Conservation (phyloP, 2,797 vertebrate species). For the Leuciscus waleckii region DNA sequence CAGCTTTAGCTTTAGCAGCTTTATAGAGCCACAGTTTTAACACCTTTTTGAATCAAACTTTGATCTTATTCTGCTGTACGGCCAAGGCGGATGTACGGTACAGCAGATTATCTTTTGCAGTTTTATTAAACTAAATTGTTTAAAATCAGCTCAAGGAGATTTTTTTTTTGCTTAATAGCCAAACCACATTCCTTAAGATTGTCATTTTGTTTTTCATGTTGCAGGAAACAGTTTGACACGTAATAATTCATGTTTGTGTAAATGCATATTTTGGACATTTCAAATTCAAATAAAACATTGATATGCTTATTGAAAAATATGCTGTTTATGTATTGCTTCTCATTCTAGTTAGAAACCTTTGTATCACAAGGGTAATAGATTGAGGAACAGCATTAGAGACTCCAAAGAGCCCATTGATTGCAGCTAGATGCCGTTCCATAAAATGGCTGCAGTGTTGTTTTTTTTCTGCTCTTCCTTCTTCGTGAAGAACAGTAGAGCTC, state of each 20-base stretch:
- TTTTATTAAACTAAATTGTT: not conserved
- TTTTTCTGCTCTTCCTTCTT: constrained; percentile 65
- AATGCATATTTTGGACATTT: not conserved
- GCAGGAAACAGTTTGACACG: not conserved
- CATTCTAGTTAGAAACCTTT: not conserved
- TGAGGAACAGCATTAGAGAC: constrained; percentile 9
- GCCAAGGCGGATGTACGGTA: no score
- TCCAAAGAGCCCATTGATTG: constrained; percentile 37
- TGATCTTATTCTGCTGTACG: no score
- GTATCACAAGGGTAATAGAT: not conserved
- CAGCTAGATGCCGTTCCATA: constrained; percentile 57
- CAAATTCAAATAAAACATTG: not conserved
- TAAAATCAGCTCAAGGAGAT: not conserved
- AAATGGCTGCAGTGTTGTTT: constrained; percentile 68
- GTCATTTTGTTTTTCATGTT: not conserved
- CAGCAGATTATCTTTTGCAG: not conserved
- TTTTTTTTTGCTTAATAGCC: not conserved
- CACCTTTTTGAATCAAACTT: no score
- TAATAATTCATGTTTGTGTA: not conserved
- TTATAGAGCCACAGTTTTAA: no score
- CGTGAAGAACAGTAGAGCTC: constrained; percentile 63
- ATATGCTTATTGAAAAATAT: not conserved
- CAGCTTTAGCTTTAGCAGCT: no score
- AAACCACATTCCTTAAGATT: not conserved
- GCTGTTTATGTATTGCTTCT: not conserved